These are phyloP conservation scores for Chaetodon auriga DNA, from an alignment of 2,113 vertebrate species.

Conservation along the genomic window DNA sequence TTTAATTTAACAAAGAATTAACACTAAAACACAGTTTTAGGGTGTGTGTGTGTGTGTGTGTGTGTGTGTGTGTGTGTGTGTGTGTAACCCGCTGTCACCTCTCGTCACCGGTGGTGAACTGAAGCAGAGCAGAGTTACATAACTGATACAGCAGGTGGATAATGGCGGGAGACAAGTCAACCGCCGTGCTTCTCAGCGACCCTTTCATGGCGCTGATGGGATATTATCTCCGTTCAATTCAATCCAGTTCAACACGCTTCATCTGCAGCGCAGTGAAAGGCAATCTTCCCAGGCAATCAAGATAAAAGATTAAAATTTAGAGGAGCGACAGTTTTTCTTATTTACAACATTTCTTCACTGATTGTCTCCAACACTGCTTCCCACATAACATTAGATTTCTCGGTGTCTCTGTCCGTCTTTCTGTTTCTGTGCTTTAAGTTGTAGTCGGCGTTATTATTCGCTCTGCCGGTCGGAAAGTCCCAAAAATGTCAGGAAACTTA, in stretches of 20 bases:
- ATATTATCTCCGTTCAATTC: slow-evolving; percentile 54
- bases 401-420: neutral
- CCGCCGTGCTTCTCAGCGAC: slow-evolving; percentile 1
- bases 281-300: slow-evolving; percentile 49
- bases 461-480: neutral
- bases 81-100: slow-evolving; percentile 30
- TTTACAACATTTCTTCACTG: slow-evolving; percentile 33
- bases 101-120: slow-evolving; percentile 4
- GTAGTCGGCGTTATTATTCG: neutral
- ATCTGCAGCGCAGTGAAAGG: slow-evolving; percentile 18
- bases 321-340: slow-evolving; percentile 39
- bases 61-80: slow-evolving; percentile 34
- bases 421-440: neutral
- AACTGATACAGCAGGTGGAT: slow-evolving; percentile 41
- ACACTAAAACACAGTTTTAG: no score
- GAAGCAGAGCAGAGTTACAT: slow-evolving; percentile 30
- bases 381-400: neutral
- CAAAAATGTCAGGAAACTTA: neutral
- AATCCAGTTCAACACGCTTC: slow-evolving; percentile 31
- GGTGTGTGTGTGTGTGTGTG: slow-evolving; percentile 25
- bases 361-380: slow-evolving; percentile 16
- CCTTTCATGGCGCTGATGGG: slow-evolving; percentile 46
- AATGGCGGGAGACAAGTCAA: slow-evolving; percentile 39
- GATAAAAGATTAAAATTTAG: slow-evolving; percentile 43
- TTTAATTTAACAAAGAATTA: no score